phyloP scores from a whole-genome alignment of 1,140 invertebrate species.

The Rhagoletis zephyria region DNA sequence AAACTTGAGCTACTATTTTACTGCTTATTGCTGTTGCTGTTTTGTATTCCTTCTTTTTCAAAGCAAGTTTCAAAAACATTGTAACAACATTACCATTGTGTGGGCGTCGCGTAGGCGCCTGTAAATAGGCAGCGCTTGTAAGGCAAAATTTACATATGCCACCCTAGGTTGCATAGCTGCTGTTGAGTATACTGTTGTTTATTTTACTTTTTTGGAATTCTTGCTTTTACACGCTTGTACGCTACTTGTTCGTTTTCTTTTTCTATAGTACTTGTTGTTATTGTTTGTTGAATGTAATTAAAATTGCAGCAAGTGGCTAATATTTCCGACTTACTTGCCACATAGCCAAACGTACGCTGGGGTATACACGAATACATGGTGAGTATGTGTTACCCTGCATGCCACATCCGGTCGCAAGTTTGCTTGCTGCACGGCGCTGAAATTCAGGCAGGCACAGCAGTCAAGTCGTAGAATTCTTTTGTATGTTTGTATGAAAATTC shows the following conservation, averaged over 20 bases:
- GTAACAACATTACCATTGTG: slow-evolving; percentile 36
- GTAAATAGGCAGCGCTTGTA: slow-evolving; percentile 22
- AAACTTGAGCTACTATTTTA: not conserved
- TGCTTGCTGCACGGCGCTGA: not conserved
- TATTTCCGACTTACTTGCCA: slow-evolving; percentile 51
- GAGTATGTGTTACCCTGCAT: not conserved
- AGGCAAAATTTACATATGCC: not conserved
- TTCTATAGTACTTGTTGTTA: not conserved
- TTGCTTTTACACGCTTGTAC: slow-evolving; percentile 4
- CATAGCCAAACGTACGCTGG: not conserved
- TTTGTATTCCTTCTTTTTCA: not conserved
- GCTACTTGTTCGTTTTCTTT: not conserved
- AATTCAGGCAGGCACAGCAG: not conserved
- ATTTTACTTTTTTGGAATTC: not conserved
- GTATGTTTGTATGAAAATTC: not conserved
- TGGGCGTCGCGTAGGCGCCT: slow-evolving; percentile 5
- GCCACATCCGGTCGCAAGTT: slow-evolving; percentile 34
- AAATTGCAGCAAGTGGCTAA: slow-evolving; percentile 44
- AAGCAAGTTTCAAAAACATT: slow-evolving; percentile 29
- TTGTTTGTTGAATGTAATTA: slow-evolving; percentile 47
- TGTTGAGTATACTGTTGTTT: not conserved
- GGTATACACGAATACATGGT: not conserved
- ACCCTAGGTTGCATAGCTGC: not conserved
- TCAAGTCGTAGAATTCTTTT: not conserved
- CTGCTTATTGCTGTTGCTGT: not conserved